These are phyloP conservation scores for Habrosyne pyritoides DNA, from an alignment of 2,888 invertebrate species.

Conservation along the genomic window DNA sequence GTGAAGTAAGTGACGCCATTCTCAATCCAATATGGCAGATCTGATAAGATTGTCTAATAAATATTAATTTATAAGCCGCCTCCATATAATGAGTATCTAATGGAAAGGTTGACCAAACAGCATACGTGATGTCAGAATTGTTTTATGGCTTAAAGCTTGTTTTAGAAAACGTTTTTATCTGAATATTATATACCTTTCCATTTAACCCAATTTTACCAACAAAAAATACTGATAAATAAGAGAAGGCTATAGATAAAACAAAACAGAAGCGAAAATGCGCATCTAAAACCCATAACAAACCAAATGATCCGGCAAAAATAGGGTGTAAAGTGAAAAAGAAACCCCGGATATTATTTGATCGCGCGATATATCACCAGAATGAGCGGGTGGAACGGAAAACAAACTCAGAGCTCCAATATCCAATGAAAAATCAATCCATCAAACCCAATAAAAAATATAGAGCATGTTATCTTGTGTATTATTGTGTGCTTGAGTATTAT, in stretches of 20 bases:
- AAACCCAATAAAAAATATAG: constrained; percentile 54
- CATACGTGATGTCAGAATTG: too few species aligned
- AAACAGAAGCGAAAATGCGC: constrained; percentile 24
- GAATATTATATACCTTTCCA: too few species aligned
- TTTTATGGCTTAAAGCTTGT: too few species aligned
- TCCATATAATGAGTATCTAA: too few species aligned
- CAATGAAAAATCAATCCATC: constrained; percentile 65
- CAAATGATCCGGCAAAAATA: constrained; percentile 38
- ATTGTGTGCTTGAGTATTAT: too few species aligned
- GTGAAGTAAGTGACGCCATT: background rate
- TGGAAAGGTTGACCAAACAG: too few species aligned
- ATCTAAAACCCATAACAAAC: constrained; percentile 32
- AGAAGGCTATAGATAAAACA: constrained; percentile 9
- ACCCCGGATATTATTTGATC: constrained; percentile 55
- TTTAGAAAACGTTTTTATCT: too few species aligned
- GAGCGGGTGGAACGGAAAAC: constrained; percentile 42
- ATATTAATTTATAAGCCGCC: too few species aligned
- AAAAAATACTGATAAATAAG: background rate
- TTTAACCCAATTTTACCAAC: background rate
- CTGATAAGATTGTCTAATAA: too few species aligned
- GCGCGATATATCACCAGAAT: constrained; percentile 49
- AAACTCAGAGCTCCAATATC: constrained; percentile 50
- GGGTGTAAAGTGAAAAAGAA: constrained; percentile 49
- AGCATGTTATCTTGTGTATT: too few species aligned
- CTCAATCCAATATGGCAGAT: too few species aligned